A percentile compares a stretch with the other conserved stretches of the same genome.
phyloP scores from a whole-genome alignment of 2,797 vertebrate genomes.

The Eulemur coronatus region DNA sequence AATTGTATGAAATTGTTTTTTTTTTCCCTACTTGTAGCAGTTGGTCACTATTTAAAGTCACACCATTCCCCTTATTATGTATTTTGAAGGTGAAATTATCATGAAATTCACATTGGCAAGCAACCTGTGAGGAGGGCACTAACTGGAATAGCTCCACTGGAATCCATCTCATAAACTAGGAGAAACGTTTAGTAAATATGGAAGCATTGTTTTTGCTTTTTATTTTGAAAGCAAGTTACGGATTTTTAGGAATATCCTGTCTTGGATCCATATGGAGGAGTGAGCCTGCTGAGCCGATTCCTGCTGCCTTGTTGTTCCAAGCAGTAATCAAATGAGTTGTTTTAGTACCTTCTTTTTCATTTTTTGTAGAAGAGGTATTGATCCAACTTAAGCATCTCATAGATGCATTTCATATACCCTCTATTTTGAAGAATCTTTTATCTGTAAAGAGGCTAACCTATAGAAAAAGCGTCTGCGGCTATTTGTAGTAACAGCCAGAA shows the following conservation, averaged over 20 bases:
- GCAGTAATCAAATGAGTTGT: constrained; percentile 25
- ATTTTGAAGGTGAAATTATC: constrained; percentile 1
- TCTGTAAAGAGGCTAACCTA: neutral
- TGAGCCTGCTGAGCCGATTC: neutral
- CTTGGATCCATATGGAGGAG: neutral
- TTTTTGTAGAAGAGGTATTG: neutral
- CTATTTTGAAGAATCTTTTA: neutral
- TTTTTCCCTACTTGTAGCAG: neutral
- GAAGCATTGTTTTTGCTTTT: neutral
- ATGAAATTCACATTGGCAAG: neutral
- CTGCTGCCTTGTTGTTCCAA: neutral
- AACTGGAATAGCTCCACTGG: neutral
- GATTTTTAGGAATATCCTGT: neutral
- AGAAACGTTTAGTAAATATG: neutral
- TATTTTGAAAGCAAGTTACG: neutral
- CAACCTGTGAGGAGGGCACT: neutral
- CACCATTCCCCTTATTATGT: neutral
- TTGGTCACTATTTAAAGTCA: neutral
- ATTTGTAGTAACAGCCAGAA: neutral
- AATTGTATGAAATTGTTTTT: neutral
- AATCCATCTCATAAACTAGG: neutral
- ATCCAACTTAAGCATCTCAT: neutral
- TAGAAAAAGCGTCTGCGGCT: neutral
- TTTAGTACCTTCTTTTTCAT: neutral
- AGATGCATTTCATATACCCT: constrained; percentile 13